These are phyloP conservation scores for Portevinia maculata DNA, from an alignment of 2,888 invertebrate species.

Conservation along the genomic window DNA sequence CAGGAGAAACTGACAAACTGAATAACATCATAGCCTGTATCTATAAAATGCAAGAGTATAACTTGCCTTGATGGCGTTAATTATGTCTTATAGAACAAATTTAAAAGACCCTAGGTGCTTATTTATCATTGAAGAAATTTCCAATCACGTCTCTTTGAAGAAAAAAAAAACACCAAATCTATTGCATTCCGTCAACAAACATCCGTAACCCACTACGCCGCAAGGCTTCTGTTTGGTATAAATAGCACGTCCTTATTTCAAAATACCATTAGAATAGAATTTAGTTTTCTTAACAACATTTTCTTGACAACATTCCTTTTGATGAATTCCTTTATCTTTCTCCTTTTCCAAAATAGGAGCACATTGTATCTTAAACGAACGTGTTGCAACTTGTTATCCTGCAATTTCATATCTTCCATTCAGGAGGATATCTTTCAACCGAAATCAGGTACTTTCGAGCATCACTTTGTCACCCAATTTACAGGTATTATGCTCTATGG, in stretches of 20 bases:
- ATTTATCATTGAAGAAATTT: not conserved
- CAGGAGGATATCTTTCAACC: constrained; percentile 10
- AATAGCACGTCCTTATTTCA: constrained; percentile 36
- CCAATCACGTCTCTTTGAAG: not conserved
- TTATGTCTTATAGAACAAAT: too few species aligned
- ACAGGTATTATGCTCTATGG: constrained; percentile 1
- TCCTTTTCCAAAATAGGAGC: not conserved
- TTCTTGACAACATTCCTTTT: not conserved
- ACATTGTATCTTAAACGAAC: constrained; percentile 23
- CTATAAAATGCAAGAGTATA: too few species aligned
- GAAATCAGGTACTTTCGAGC: constrained; percentile 13
- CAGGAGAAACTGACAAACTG: too few species aligned
- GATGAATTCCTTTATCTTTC: not conserved
- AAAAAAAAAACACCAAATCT: not conserved
- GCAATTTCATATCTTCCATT: constrained; percentile 26
- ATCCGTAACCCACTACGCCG: constrained; percentile 1
- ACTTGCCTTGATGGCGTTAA: too few species aligned
- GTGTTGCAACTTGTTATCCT: constrained; percentile 58
- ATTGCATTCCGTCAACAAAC: constrained; percentile 1
- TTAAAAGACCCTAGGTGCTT: too few species aligned
- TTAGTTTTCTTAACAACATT: not conserved
- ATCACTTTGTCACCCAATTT: constrained; percentile 49
- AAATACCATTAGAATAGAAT: not conserved
- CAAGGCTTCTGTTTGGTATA: constrained; percentile 40
- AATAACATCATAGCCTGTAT: too few species aligned